phyloP scores from a whole-genome alignment of 1,140 invertebrate genomes.

The Trichoplusia ni region DNA sequence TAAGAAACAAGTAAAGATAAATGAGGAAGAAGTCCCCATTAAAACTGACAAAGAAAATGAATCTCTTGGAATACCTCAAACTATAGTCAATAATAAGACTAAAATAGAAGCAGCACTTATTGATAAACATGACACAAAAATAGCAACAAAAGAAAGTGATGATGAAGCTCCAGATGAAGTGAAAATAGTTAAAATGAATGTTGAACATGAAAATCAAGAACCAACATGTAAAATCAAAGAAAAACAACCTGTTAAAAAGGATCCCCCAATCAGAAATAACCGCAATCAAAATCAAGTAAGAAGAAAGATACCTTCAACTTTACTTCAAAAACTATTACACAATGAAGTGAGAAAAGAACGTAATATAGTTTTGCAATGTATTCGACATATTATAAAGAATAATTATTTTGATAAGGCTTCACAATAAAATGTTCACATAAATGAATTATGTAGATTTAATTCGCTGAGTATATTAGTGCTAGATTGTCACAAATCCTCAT shows the following conservation, averaged over 20 bases:
- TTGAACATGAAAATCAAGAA: not conserved
- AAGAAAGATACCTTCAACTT: constrained; percentile 68
- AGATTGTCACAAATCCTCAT: too few species aligned
- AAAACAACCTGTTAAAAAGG: constrained; percentile 22
- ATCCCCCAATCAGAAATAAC: constrained; percentile 32
- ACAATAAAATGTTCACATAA: constrained; percentile 10
- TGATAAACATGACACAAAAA: constrained; percentile 16
- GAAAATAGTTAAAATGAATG: constrained; percentile 23
- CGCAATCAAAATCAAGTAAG: constrained; percentile 43
- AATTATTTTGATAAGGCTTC: constrained; percentile 83
- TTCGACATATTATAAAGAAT: constrained; percentile 86
- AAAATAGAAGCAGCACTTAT: not conserved
- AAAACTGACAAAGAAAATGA: not conserved
- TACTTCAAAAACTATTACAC: constrained; percentile 83
- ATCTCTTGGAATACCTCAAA: not conserved
- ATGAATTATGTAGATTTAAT: too few species aligned
- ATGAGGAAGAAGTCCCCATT: not conserved
- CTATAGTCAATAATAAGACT: constrained; percentile 19
- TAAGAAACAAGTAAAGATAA: too few species aligned
- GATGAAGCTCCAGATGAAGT: constrained; percentile 78
- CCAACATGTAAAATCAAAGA: constrained; percentile 19
- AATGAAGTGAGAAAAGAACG: constrained; percentile 87
- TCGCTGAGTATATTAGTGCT: too few species aligned
- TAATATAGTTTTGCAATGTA: constrained; percentile 88
- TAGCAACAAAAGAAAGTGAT: constrained; percentile 47